Conservation (phyloP, 2,797 vertebrate genomes). For the Myotis vivesi region DNA sequence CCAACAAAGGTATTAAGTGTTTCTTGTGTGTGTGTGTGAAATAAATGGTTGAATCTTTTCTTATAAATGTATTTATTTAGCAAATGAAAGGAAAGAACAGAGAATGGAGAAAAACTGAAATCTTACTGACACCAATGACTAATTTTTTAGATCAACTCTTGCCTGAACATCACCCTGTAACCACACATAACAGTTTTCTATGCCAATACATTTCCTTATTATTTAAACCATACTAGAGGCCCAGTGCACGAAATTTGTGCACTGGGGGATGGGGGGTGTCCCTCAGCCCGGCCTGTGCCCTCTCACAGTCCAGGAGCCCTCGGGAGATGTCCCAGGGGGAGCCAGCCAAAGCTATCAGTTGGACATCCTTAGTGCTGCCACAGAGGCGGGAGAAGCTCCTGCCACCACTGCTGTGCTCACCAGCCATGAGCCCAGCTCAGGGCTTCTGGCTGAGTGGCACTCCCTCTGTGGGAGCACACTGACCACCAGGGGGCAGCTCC, state of each 20-base stretch:
- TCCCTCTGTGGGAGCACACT: no score
- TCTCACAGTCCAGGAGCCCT: no score
- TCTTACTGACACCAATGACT: not conserved
- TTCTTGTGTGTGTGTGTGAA: not conserved
- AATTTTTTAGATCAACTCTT: not conserved
- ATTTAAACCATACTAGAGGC: not conserved
- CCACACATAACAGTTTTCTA: not conserved
- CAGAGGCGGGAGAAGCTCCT: no score
- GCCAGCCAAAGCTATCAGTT: no score
- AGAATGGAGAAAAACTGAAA: not conserved
- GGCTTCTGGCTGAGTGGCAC: no score
- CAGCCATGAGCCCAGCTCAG: no score
- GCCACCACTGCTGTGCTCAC: no score
- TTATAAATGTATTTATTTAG: not conserved
- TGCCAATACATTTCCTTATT: not conserved
- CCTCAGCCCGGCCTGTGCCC: no score
- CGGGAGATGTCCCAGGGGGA: no score
- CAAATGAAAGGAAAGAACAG: not conserved
- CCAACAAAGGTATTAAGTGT: not conserved
- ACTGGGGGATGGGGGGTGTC: accelerated
- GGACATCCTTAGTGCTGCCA: no score
- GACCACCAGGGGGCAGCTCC: no score
- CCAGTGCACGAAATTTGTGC: no score
- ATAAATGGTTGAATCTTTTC: not conserved
- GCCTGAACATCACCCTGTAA: not conserved